Evolutionary conservation across 2,113 vertebrate species (phyloP).

Genomic region (Neolamprologus ventralis): DNA sequence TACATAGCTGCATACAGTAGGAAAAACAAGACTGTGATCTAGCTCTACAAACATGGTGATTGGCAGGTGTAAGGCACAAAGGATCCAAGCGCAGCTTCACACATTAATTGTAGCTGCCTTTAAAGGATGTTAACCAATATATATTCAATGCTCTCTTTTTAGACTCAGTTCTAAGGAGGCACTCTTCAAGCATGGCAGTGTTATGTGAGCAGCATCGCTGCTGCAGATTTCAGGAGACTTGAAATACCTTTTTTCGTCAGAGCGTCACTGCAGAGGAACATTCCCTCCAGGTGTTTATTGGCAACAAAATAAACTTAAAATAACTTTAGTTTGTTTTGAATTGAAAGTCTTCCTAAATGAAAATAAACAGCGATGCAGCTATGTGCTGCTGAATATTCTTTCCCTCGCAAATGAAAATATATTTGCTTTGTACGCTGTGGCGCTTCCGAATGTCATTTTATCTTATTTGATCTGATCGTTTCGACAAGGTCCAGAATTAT

Average conservation of each 20-base stretch:
- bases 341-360: slow-evolving; percentile 76
- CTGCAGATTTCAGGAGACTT: slow-evolving; percentile 63
- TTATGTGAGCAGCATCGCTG: slow-evolving; percentile 38
- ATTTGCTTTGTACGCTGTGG: slow-evolving; percentile 45
- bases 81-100: slow-evolving; percentile 48
- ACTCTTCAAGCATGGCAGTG: slow-evolving; percentile 57
- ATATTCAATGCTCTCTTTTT: slow-evolving; percentile 71
- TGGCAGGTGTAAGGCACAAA: slow-evolving; percentile 64
- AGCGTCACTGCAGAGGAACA: slow-evolving; percentile 62
- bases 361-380: slow-evolving; percentile 73
- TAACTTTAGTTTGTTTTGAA: slow-evolving; percentile 79
- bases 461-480: slow-evolving; percentile 39
- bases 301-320: slow-evolving; percentile 74
- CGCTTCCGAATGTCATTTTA: slow-evolving; percentile 29
- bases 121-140: slow-evolving; percentile 74
- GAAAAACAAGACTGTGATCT: slow-evolving; percentile 60
- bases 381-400: slow-evolving; percentile 29
- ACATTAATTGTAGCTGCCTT: slow-evolving; percentile 64
- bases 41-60: slow-evolving; percentile 60
- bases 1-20: slow-evolving; percentile 52
- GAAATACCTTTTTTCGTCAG: slow-evolving; percentile 58
- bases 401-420: slow-evolving; percentile 36
- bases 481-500: slow-evolving; percentile 61
- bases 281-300: slow-evolving; percentile 74
- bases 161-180: slow-evolving; percentile 65